Evolutionary conservation across 2,797 vertebrate species (phyloP).

Genomic region (Sebastes itinus): DNA sequence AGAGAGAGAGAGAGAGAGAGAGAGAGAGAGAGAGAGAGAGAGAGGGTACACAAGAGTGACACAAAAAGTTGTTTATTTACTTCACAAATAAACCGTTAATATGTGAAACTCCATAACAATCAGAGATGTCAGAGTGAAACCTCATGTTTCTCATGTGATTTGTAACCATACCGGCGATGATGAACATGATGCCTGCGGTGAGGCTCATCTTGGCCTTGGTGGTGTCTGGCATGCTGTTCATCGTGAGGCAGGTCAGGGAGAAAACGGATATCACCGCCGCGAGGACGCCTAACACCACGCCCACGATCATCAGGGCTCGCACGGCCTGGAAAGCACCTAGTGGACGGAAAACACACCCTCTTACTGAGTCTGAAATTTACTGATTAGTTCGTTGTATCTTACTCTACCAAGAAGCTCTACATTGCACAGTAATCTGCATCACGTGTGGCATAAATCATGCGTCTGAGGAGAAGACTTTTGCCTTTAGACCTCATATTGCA

Average conservation of each 20-base stretch:
- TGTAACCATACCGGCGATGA: slow-evolving; percentile 81
- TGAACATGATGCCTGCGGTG: slow-evolving; percentile 89
- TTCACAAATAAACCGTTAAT: not conserved
- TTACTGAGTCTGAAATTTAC: not conserved
- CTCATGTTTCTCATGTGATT: not conserved
- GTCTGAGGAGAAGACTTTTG: not conserved
- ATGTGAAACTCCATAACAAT: not conserved
- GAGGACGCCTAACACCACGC: slow-evolving; percentile 84
- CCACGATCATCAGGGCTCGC: slow-evolving; percentile 90
- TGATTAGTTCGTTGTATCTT: not conserved
- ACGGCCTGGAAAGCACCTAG: slow-evolving; percentile 84
- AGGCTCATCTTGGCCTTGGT: slow-evolving; percentile 92
- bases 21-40: not conserved
- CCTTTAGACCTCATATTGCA: not conserved
- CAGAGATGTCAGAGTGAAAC: not conserved
- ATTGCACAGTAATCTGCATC: not conserved
- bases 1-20: not conserved
- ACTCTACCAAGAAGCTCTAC: not conserved
- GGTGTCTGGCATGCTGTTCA: slow-evolving; percentile 84
- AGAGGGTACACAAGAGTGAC: not conserved
- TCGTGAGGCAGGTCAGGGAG: slow-evolving; percentile 88
- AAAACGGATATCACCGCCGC: slow-evolving; percentile 85
- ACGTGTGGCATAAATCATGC: not conserved
- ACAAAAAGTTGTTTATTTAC: not conserved
- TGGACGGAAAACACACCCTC: not conserved